Base-by-base conservation (phyloP, 2,888 invertebrate species). In the Linyphia triangularis region DNA sequence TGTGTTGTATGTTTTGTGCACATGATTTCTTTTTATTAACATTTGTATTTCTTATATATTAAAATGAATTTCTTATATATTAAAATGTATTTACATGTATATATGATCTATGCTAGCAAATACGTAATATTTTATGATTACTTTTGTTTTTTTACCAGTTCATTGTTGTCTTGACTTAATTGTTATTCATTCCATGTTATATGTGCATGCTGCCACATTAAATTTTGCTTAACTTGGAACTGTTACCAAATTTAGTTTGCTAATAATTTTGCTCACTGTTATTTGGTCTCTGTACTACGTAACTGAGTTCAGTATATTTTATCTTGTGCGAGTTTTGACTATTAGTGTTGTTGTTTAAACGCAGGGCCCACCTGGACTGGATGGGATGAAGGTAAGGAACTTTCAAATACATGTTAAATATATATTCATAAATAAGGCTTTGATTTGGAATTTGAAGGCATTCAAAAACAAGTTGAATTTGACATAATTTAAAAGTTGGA, bases 301-400 rank as follows among this genome's bases (percentile, higher is more conserved):
- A 72, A 72, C 19, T 82, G n/a, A 63, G 63, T 67, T 69, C 57
- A 33, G 22, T 67, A 43, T 81, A 26, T 69, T 5, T 69, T 70
- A 26, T 77, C 37, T 28, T 82, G 63, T 61, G 65, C 51, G 28
- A 51, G 40, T 77, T 90, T 77, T 90, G 89, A 86, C 77, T 86
- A 67, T 89, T 79, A 73, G 83, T 88, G 78, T 89, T 72, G 75
- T 89, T 73, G 70, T 89, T 83, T 89, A 81, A 84, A 88, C 61
- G 75, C 95, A 97, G 97, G 97, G 97, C 93, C 96, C 97, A 91
- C 96, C 97, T 90, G 97, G 97, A 93, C 95, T 97, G 93, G 97
- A 97, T 94, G 97, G 97, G 93, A 97, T 97, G 96, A 98, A 97
- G 96, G 97, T 97, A 95, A 95, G 95, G 16, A 28, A 51, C 57